Conservation (phyloP, 2,888 invertebrate genomes). For the Sialis fuliginosa region DNA sequence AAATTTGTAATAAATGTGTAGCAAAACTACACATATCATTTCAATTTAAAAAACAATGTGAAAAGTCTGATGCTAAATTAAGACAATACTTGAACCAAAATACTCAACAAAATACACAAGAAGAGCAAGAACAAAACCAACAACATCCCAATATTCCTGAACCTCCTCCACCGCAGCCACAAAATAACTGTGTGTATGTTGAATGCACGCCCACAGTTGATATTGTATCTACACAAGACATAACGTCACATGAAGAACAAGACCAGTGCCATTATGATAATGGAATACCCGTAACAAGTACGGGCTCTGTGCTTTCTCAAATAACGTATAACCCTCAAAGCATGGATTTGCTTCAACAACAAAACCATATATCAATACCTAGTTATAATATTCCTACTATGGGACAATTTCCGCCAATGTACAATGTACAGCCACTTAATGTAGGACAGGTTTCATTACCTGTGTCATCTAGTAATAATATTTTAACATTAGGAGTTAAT, state of each 20-base stretch:
- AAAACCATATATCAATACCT: slow-evolving; percentile 16
- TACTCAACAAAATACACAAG: slow-evolving; percentile 1
- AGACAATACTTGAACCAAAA: slow-evolving; percentile 17
- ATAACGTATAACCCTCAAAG: slow-evolving; percentile 19
- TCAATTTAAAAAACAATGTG: slow-evolving; percentile 28
- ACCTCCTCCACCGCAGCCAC: slow-evolving; percentile 9
- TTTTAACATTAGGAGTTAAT: neutral
- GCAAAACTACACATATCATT: slow-evolving; percentile 27
- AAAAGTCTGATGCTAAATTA: slow-evolving; percentile 26
- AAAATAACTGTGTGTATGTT: slow-evolving; percentile 17
- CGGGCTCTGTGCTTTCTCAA: slow-evolving; percentile 15
- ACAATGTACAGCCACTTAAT: slow-evolving; percentile 1
- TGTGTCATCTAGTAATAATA: slow-evolving; percentile 1
- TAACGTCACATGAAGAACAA: slow-evolving; percentile 14
- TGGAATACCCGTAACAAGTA: slow-evolving; percentile 12
- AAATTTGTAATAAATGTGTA: slow-evolving; percentile 28
- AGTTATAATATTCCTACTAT: slow-evolving; percentile 18
- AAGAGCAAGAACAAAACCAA: slow-evolving; percentile 9
- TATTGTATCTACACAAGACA: slow-evolving; percentile 15
- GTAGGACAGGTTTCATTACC: slow-evolving; percentile 17
- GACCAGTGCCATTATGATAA: slow-evolving; percentile 13
- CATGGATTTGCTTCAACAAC: slow-evolving; percentile 8
- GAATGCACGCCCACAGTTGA: slow-evolving; percentile 15
- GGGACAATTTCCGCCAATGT: slow-evolving; percentile 11
- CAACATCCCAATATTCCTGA: slow-evolving; percentile 4